Conservation (phyloP, 2,797 vertebrate genomes). For the Aplochiton taeniatus region DNA sequence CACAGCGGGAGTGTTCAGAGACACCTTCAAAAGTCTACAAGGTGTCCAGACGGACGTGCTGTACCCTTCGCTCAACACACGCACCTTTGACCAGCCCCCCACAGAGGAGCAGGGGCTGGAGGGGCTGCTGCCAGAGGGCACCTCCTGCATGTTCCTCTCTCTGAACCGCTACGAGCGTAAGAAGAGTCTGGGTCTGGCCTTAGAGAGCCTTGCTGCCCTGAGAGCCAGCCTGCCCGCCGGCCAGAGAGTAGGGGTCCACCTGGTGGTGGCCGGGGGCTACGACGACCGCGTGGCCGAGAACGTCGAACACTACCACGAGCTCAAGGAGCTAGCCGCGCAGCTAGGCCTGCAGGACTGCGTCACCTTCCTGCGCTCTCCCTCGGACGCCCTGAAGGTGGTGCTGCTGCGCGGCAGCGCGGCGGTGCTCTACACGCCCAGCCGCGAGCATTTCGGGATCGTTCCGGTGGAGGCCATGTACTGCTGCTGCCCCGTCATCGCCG, state of each 20-base stretch:
- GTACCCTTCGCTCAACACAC: constrained; percentile 90
- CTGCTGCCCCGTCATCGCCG: constrained; percentile 89
- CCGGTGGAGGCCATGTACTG: constrained; percentile 97
- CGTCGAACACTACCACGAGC: constrained; percentile 86
- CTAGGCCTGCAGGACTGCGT: constrained; percentile 77
- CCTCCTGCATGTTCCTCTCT: constrained; percentile 87
- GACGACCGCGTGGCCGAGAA: constrained; percentile 91
- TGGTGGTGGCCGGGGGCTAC: constrained; percentile 93
- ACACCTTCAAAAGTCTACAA: constrained; percentile 86
- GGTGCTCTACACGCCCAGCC: constrained; percentile 94
- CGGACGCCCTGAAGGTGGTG: constrained; percentile 87
- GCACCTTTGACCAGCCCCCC: constrained; percentile 76
- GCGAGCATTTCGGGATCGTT: constrained; percentile 97
- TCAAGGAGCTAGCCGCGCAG: constrained; percentile 77
- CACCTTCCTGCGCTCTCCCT: constrained; percentile 91
- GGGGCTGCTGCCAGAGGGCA: constrained; percentile 79
- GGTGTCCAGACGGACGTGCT: constrained; percentile 84
- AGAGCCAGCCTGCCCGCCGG: constrained; percentile 65
- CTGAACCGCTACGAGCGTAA: constrained; percentile 97
- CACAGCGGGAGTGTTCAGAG: constrained; percentile 89
- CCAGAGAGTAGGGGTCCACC: constrained; percentile 80
- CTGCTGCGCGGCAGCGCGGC: constrained; percentile 80
- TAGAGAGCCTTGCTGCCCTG: constrained; percentile 81
- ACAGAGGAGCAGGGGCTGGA: constrained; percentile 64
- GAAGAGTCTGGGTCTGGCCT: constrained; percentile 88